Evolutionary conservation across 2,797 vertebrate genomes (phyloP).

Genomic region (Xenentodon cancila): DNA sequence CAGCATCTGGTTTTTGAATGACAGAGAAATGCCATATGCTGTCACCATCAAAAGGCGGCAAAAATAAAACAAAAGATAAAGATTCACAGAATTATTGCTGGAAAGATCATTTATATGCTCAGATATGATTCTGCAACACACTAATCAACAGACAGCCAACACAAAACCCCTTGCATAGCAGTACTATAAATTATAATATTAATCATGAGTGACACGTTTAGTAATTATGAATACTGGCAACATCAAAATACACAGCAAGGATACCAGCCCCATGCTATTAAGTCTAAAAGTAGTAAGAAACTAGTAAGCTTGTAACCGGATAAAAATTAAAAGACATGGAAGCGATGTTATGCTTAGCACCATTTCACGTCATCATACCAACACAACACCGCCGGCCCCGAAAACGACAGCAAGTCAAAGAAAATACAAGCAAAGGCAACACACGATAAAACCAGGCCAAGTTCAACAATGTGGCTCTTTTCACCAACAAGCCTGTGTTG

Average conservation of each 20-base stretch:
- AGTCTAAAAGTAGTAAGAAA: constrained; percentile 59
- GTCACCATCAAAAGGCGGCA: constrained; percentile 12
- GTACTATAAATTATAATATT: constrained; percentile 20
- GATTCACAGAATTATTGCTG: constrained; percentile 34
- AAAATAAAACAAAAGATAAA: constrained; percentile 16
- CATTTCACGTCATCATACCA: constrained; percentile 70
- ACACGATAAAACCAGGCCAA: constrained; percentile 58
- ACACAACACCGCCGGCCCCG: constrained; percentile 60
- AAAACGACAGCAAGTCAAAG: constrained; percentile 65
- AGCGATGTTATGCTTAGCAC: constrained; percentile 71
- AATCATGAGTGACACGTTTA: constrained; percentile 33
- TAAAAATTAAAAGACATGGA: constrained; percentile 37
- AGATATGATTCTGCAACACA: constrained; percentile 20
- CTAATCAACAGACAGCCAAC: constrained; percentile 61
- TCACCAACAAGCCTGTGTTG: constrained; percentile 87
- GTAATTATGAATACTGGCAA: constrained; percentile 42
- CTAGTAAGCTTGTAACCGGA: constrained; percentile 61
- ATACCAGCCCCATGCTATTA: constrained; percentile 79
- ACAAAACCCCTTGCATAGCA: constrained; percentile 39
- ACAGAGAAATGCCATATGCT: constrained; percentile 56
- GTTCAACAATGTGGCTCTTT: constrained; percentile 74
- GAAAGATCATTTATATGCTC: constrained; percentile 38
- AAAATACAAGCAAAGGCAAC: constrained; percentile 64
- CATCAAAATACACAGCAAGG: constrained; percentile 81
- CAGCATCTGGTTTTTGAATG: constrained; percentile 41